Percentiles rank a stretch among this genome's conserved stretches.
These are phyloP conservation scores for Metallyticus violacea DNA, from an alignment of 2,888 invertebrate species.

Conservation along the genomic window DNA sequence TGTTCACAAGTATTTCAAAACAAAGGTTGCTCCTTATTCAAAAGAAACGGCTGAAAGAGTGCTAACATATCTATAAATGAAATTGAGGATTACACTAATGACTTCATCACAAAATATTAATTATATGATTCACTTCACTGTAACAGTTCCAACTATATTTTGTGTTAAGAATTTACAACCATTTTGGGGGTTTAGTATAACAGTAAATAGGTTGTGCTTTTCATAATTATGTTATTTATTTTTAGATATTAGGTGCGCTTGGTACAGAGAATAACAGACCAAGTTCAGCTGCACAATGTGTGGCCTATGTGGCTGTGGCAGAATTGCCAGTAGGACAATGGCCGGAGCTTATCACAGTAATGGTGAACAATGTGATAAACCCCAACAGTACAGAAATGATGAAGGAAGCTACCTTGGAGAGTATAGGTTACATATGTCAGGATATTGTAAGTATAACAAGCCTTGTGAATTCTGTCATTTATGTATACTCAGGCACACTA, in stretches of 20 bases:
- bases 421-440: conserved; percentile 98
- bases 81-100: no score
- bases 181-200: no score
- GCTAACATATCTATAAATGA: no score
- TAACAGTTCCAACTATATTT: no score
- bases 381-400: conserved; percentile 86
- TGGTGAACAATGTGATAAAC: conserved; percentile 90
- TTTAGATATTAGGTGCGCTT: conserved; percentile 84
- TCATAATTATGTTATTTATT: no score
- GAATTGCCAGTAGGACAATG: conserved; percentile 92
- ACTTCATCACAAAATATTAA: no score
- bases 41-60: no score
- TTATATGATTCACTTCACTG: no score
- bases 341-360: conserved; percentile 81
- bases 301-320: conserved; percentile 96
- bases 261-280: conserved; percentile 95
- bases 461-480: not conserved
- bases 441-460: conserved; percentile 76
- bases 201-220: no score
- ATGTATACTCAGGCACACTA: not conserved
- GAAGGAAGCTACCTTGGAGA: conserved; percentile 94
- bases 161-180: no score
- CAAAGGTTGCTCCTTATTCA: no score
- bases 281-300: conserved; percentile 98
- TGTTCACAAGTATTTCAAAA: no score